These are phyloP conservation scores for Orthonychiurus folsomi DNA, from an alignment of 2,888 invertebrate genomes.

Conservation along the genomic window DNA sequence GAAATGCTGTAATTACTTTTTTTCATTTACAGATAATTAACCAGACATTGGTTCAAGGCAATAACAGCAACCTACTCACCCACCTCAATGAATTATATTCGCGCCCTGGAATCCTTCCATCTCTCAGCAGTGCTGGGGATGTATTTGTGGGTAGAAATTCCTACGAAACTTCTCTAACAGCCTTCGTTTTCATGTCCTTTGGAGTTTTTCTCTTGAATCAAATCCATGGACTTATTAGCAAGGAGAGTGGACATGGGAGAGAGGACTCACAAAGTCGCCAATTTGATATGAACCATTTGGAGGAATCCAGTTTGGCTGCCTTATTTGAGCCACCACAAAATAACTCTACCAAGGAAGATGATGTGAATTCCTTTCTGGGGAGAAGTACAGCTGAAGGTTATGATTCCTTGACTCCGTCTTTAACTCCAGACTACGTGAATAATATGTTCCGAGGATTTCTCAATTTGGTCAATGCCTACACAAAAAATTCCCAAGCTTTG, in stretches of 20 bases:
- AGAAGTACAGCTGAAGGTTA: neutral
- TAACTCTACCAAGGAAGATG: constrained; percentile 28
- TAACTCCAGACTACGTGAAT: constrained; percentile 47
- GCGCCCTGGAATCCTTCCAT: constrained; percentile 40
- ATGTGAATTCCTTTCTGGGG: neutral
- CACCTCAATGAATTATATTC: constrained; percentile 51
- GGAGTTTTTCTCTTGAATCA: constrained; percentile 51
- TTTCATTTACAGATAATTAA: constrained; percentile 48
- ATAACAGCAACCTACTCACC: constrained; percentile 48
- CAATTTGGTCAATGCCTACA: constrained; percentile 52
- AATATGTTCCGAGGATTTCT: constrained; percentile 52
- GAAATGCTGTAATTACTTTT: no score
- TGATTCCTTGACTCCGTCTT: neutral
- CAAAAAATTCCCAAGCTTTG: constrained; percentile 49
- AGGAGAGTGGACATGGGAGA: constrained; percentile 45
- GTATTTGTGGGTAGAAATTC: constrained; percentile 41
- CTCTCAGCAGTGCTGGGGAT: constrained; percentile 43
- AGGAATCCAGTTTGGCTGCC: constrained; percentile 30
- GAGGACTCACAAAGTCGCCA: constrained; percentile 4
- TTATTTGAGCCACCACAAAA: constrained; percentile 33
- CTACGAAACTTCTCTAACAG: constrained; percentile 43
- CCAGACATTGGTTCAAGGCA: constrained; percentile 49
- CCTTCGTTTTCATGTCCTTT: constrained; percentile 52
- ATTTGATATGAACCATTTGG: constrained; percentile 8
- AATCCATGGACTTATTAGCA: constrained; percentile 42